A percentile compares a stretch with the other conserved stretches of the same genome.
These are phyloP conservation scores for Pristionchus pacificus DNA, from an alignment of 1,140 invertebrate species.

Conservation along the genomic window DNA sequence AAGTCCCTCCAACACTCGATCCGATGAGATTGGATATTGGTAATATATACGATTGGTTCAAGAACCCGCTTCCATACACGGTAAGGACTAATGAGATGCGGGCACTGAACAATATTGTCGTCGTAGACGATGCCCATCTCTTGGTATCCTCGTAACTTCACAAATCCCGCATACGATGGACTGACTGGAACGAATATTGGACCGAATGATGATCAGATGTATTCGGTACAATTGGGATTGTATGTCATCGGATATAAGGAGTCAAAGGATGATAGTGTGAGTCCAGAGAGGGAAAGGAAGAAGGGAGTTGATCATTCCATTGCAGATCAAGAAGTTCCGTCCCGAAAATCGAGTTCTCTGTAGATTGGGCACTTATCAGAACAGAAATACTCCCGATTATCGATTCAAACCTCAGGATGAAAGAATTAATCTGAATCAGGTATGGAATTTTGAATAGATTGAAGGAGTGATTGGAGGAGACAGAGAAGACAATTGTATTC, in stretches of 20 bases:
- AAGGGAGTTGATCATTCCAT: neutral
- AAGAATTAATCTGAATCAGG: constrained; percentile 52
- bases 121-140: constrained; percentile 49
- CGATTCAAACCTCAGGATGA: constrained; percentile 53
- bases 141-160: constrained; percentile 56
- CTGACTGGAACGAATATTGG: constrained; percentile 13
- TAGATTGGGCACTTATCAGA: constrained; percentile 49
- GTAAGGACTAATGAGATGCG: neutral
- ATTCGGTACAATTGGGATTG: constrained; percentile 50
- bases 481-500: constrained; percentile 26
- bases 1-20: constrained; percentile 55
- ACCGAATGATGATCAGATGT: constrained; percentile 47
- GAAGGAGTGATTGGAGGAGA: neutral
- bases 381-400: constrained; percentile 52
- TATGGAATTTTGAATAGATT: constrained; percentile 30
- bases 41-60: constrained; percentile 58
- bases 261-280: constrained; percentile 47
- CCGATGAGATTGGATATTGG: constrained; percentile 58
- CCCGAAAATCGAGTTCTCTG: constrained; percentile 49
- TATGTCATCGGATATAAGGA: constrained; percentile 57
- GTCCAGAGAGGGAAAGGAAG: constrained; percentile 1
- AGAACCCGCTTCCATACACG: constrained; percentile 47
- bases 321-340: constrained; percentile 54
- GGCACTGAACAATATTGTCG: neutral
- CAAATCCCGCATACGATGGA: constrained; percentile 53